Evolutionary conservation across 1,140 invertebrate genomes (phyloP).

Genomic region (Papilio xuthus): DNA sequence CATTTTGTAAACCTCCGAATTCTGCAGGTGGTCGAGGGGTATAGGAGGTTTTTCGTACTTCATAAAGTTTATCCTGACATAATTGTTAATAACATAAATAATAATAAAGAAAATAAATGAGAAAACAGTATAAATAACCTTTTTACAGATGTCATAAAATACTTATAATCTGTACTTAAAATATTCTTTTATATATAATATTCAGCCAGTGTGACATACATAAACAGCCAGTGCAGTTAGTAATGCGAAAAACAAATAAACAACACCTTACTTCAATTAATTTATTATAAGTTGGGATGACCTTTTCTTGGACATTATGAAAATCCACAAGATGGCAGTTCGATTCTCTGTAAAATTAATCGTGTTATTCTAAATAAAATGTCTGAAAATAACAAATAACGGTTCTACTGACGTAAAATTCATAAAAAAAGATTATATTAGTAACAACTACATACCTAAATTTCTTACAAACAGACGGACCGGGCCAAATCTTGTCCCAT

Average conservation of each 20-base stretch:
- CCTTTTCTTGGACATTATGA: constrained; percentile 50
- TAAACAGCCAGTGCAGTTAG: background rate
- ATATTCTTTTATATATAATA: background rate
- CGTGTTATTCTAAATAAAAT: constrained; percentile 24
- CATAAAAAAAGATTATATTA: background rate
- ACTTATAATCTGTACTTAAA: background rate
- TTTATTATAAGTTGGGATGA: constrained; percentile 55
- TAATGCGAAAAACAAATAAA: constrained; percentile 8
- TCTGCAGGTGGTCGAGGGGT: constrained; percentile 86
- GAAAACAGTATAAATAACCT: background rate
- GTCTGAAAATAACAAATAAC: background rate
- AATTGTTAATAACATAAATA: background rate
- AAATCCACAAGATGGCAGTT: constrained; percentile 71
- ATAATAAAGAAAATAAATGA: background rate
- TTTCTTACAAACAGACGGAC: constrained; percentile 65
- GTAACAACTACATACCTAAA: constrained; percentile 75
- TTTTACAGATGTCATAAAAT: background rate
- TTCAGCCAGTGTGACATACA: background rate
- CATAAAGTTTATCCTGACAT: constrained; percentile 87
- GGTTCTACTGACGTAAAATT: background rate
- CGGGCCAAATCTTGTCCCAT: constrained; percentile 81
- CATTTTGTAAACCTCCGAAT: constrained; percentile 88
- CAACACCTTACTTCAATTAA: constrained; percentile 57
- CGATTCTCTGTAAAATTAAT: constrained; percentile 64
- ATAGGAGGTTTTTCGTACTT: constrained; percentile 88